Evolutionary conservation across 2,113 vertebrate genomes (phyloP).

Genomic region (Columbina picui): DNA sequence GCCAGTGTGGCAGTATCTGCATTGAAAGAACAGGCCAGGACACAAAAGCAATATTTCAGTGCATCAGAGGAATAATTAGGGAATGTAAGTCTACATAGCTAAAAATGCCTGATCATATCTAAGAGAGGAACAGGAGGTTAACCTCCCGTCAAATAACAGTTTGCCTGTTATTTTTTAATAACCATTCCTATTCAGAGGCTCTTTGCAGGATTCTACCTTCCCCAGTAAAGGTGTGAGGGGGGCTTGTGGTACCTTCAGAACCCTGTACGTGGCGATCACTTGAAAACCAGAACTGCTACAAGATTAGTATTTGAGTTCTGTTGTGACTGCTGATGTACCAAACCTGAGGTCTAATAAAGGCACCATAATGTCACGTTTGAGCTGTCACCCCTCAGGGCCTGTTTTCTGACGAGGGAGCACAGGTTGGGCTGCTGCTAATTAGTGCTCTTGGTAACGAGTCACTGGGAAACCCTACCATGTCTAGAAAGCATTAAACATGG

Average conservation of each 20-base stretch:
- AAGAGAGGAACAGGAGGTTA: neutral
- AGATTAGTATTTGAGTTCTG: neutral
- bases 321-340: neutral
- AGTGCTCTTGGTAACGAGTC: fast-evolving
- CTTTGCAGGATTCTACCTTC: neutral
- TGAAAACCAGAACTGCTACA: neutral
- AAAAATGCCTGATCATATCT: neutral
- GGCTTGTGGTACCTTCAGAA: neutral
- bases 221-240: neutral
- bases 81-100: neutral
- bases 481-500: neutral
- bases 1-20: neutral
- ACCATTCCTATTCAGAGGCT: neutral
- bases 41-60: neutral
- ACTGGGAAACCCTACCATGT: neutral
- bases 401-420: neutral
- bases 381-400: neutral
- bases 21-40: neutral
- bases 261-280: fast-evolving
- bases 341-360: neutral
- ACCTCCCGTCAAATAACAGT: neutral
- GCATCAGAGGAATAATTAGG: neutral
- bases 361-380: neutral
- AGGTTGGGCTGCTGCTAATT: fast-evolving
- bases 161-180: neutral